A percentile compares a stretch with the other conserved stretches of the same genome.
Evolutionary conservation across 2,888 invertebrate species (phyloP).

Genomic region (Euzetes globulus): DNA sequence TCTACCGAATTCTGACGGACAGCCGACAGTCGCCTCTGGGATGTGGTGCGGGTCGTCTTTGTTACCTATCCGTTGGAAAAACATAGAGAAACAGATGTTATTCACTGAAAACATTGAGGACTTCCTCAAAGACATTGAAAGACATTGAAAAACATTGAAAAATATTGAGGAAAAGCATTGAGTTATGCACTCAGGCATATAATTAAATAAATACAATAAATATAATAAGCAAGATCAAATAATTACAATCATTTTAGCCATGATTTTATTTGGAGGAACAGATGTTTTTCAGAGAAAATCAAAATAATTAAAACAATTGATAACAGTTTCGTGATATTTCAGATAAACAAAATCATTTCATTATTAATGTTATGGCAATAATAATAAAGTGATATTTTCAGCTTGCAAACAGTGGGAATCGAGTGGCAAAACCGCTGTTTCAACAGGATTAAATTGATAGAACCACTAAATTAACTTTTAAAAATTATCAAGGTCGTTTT

Average conservation of each 20-base stretch:
- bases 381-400: too few species aligned
- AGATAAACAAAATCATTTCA: background rate
- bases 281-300: background rate
- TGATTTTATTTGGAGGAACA: background rate
- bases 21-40: constrained; percentile 31
- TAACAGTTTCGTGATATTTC: background rate
- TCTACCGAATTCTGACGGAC: constrained; percentile 29
- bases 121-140: constrained; percentile 4
- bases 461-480: background rate
- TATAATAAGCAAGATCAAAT: background rate
- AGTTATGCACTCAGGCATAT: background rate
- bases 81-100: background rate
- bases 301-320: background rate
- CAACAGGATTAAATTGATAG: background rate
- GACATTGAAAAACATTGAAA: background rate
- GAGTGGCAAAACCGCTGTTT: too few species aligned
- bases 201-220: background rate
- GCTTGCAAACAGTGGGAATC: too few species aligned
- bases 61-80: constrained; percentile 30
- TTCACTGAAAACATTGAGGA: background rate
- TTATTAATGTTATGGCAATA: background rate
- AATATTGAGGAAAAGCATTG: background rate
- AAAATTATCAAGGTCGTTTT: background rate
- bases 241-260: background rate
- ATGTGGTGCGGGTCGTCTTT: constrained; percentile 35